A percentile compares a stretch with the other conserved stretches of the same genome.
These are phyloP conservation scores for Trissonchulus sp. DNA, from an alignment of 2,888 invertebrate species.

Conservation along the genomic window DNA sequence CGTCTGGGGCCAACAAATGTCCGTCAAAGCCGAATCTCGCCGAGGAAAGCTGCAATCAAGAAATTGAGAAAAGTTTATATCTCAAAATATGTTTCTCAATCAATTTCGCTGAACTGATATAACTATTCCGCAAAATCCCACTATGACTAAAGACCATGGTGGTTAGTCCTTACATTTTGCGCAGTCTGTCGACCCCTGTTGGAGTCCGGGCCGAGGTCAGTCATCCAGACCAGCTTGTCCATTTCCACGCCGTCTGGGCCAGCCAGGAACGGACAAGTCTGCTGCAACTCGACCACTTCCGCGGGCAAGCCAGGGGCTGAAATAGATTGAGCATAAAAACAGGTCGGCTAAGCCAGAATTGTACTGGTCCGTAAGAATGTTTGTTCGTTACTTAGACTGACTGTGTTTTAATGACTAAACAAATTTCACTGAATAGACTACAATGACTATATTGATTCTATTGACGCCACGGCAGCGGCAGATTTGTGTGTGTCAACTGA, in stretches of 20 bases:
- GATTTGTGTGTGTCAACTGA: too few relatives aligned
- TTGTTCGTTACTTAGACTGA: too few relatives aligned
- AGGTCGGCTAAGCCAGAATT: background rate
- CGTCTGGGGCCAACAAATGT: background rate
- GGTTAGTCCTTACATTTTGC: background rate
- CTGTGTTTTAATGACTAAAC: too few relatives aligned
- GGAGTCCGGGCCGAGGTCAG: background rate
- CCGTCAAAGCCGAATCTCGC: background rate
- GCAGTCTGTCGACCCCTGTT: background rate
- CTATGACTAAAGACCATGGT: background rate
- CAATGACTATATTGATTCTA: too few relatives aligned
- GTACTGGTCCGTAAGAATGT: background rate
- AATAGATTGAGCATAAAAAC: too few relatives aligned
- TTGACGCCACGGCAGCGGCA: too few relatives aligned
- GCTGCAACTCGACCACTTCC: background rate
- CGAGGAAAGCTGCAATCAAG: too few relatives aligned
- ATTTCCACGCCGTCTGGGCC: background rate
- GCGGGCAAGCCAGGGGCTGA: too few relatives aligned
- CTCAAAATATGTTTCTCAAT: too few relatives aligned
- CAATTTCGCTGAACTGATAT: too few relatives aligned
- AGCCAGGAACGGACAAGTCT: background rate
- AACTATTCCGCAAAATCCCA: background rate
- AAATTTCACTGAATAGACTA: too few relatives aligned
- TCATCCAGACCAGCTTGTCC: background rate
- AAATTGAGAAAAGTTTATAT: too few relatives aligned